Evolutionary conservation across 2,113 vertebrate species (phyloP).

Genomic region (Micromys minutus): DNA sequence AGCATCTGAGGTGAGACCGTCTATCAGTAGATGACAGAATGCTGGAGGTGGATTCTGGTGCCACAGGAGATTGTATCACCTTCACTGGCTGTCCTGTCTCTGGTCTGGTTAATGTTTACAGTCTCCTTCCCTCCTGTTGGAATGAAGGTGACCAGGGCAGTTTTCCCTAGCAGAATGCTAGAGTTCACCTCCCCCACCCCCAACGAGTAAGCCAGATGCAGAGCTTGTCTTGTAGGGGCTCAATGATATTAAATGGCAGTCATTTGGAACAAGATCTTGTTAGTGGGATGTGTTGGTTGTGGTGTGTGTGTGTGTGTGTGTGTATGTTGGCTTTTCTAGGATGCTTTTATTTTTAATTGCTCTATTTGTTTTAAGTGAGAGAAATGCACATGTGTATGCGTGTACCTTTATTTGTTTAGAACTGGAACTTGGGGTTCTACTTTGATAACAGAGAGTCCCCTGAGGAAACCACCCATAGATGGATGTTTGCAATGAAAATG

Average conservation of each 20-base stretch:
- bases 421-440: background rate
- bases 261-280: background rate
- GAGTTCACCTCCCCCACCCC: background rate
- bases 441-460: background rate
- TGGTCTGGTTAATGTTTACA: constrained; percentile 38
- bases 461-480: background rate
- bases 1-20: background rate
- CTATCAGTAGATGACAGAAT: background rate
- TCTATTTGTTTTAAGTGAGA: background rate
- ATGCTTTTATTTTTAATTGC: background rate
- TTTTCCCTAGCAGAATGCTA: constrained; percentile 12
- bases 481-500: background rate
- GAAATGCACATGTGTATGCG: background rate
- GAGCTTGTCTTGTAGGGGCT: background rate
- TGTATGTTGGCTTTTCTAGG: background rate
- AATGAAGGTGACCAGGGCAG: background rate
- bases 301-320: background rate
- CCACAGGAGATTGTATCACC: background rate
- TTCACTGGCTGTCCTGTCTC: background rate
- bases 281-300: background rate
- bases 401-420: background rate
- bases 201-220: background rate
- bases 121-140: background rate
- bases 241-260: background rate
- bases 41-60: constrained; percentile 34